These are phyloP conservation scores for Cartodere bifasciata DNA, from an alignment of 2,888 invertebrate genomes.

Conservation along the genomic window DNA sequence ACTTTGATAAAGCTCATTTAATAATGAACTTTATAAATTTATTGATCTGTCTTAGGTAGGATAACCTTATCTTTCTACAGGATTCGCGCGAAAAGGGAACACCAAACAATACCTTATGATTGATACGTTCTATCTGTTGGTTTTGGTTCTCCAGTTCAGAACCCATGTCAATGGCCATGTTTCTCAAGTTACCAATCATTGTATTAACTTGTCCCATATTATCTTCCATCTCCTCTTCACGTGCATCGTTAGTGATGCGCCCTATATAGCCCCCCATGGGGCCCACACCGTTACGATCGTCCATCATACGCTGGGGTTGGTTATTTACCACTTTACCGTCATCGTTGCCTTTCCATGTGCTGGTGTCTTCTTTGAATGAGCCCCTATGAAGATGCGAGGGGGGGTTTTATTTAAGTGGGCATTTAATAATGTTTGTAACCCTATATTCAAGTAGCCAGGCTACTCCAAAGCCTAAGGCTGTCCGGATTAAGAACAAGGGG, in stretches of 20 bases:
- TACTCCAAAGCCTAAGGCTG: too few relatives aligned
- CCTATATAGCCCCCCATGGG: constrained; percentile 92
- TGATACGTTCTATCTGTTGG: constrained; percentile 92
- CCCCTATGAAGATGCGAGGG: too few relatives aligned
- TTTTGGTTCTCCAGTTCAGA: constrained; percentile 97
- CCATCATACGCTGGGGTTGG: constrained; percentile 89
- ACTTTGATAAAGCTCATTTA: too few relatives aligned
- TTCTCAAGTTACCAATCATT: constrained; percentile 79
- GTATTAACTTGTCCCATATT: constrained; percentile 73
- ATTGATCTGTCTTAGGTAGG: too few relatives aligned
- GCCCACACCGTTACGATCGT: constrained; percentile 84
- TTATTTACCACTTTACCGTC: constrained; percentile 96
- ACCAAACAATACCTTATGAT: constrained; percentile 96
- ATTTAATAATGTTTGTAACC: too few relatives aligned
- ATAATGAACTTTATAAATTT: too few relatives aligned
- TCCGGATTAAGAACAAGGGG: too few relatives aligned
- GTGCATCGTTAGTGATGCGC: constrained; percentile 94
- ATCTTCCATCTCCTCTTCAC: constrained; percentile 99
- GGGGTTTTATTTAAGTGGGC: too few relatives aligned
- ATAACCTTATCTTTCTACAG: too few relatives aligned
- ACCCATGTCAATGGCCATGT: constrained; percentile 99
- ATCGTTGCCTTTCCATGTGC: constrained; percentile 97
- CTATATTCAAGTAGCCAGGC: too few relatives aligned
- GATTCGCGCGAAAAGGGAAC: too few relatives aligned
- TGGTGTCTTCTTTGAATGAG: constrained; percentile 89